phyloP scores from a whole-genome alignment of 2,113 vertebrate species.

The Choloepus hoffmanni region DNA sequence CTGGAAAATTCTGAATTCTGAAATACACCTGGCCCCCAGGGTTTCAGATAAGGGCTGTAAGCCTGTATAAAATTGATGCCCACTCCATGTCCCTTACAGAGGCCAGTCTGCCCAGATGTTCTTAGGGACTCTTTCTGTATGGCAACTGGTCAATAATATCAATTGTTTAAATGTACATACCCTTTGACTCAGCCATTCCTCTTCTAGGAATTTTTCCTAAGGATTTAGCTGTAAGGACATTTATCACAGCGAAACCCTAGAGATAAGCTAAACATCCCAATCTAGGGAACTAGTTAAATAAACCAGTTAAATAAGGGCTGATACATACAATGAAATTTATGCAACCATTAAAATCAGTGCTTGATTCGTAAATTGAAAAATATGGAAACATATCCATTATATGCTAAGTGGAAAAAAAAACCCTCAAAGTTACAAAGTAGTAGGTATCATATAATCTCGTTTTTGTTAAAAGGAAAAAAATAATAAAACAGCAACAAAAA shows the following conservation, averaged over 20 bases:
- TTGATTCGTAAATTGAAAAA: neutral
- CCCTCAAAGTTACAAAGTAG: neutral
- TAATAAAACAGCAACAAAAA: neutral
- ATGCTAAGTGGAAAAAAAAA: neutral
- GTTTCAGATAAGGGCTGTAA: fast-evolving
- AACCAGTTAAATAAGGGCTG: neutral
- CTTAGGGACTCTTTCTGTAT: neutral
- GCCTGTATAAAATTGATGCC: neutral
- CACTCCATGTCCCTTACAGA: neutral
- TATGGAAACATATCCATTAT: neutral
- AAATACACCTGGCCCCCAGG: neutral
- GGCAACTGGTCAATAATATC: neutral
- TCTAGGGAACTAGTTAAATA: neutral
- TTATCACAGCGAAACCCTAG: neutral
- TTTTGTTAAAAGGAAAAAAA: neutral
- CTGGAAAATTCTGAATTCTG: neutral
- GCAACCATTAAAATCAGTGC: neutral
- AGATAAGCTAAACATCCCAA: neutral
- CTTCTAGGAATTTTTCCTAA: neutral
- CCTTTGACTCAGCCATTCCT: neutral
- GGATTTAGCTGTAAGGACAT: neutral
- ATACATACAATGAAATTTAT: neutral
- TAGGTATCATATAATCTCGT: neutral
- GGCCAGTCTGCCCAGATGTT: fast-evolving
- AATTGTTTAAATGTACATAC: neutral